These are phyloP conservation scores for Nycticryphes semicollaris DNA, from an alignment of 2,113 vertebrate genomes.

Conservation along the genomic window DNA sequence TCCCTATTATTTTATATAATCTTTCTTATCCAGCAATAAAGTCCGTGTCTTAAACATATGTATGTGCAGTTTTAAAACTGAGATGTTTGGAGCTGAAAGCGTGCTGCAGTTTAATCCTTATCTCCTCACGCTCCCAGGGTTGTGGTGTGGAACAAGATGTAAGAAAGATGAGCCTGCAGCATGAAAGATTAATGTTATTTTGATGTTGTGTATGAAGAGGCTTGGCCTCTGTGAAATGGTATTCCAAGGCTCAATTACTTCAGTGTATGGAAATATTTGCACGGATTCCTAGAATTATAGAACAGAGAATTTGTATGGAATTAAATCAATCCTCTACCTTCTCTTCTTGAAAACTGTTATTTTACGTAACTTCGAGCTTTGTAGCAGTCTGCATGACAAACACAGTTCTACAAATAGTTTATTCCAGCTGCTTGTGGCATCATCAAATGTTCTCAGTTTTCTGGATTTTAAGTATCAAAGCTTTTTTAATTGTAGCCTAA, in stretches of 20 bases:
- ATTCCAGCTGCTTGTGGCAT: not conserved
- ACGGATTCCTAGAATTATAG: not conserved
- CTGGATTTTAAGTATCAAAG: not conserved
- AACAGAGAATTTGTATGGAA: not conserved
- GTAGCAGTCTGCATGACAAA: not conserved
- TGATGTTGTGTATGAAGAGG: not conserved
- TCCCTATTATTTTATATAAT: not conserved
- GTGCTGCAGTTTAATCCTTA: not conserved
- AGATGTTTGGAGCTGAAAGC: not conserved
- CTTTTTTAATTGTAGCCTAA: not conserved
- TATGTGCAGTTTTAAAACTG: not conserved
- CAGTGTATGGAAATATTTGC: not conserved
- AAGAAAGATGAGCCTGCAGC: not conserved
- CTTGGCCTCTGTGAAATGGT: not conserved
- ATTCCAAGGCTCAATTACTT: not conserved
- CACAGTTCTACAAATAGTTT: not conserved
- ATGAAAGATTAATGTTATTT: not conserved
- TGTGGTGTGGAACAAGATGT: not conserved
- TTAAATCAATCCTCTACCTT: not conserved
- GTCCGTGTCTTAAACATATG: not conserved
- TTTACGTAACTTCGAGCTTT: not conserved
- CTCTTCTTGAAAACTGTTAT: not conserved
- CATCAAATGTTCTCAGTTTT: not conserved
- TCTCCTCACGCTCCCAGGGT: not conserved
- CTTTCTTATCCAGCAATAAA: not conserved